Evolutionary conservation across 2,797 vertebrate genomes (phyloP).

Genomic region (Rousettus madagascariensis): DNA sequence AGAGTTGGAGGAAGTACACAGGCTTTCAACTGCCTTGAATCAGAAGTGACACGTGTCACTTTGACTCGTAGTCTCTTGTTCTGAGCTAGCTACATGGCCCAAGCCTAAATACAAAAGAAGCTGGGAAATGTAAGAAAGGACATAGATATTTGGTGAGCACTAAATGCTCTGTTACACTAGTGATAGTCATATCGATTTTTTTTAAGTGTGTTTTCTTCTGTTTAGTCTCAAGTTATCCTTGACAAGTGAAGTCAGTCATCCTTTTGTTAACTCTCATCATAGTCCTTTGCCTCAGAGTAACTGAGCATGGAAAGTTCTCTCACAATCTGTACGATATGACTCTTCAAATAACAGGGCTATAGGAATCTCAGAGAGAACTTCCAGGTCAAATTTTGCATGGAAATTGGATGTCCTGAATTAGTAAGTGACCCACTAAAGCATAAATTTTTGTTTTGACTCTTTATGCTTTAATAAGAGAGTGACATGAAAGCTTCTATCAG

Average conservation of each 20-base stretch:
- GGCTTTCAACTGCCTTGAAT: not conserved
- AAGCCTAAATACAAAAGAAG: not conserved
- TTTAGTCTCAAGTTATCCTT: slow-evolving; percentile 69
- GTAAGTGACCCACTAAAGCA: not conserved
- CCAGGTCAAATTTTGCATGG: not conserved
- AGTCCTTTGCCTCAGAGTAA: slow-evolving; percentile 73
- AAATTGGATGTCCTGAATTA: not conserved
- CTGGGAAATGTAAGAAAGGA: not conserved
- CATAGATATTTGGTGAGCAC: not conserved
- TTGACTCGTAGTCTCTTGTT: not conserved
- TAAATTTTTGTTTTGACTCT: slow-evolving; percentile 8
- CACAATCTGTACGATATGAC: slow-evolving; percentile 38
- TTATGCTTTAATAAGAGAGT: not conserved
- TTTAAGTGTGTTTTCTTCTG: slow-evolving; percentile 69
- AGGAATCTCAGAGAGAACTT: not conserved
- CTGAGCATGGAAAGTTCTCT: slow-evolving; percentile 66
- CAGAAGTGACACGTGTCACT: not conserved
- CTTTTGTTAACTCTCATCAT: slow-evolving; percentile 67
- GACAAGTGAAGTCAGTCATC: slow-evolving; percentile 77
- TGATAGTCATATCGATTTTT: not conserved
- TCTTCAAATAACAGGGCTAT: not conserved
- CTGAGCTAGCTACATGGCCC: not conserved
- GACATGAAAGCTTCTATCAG: not conserved
- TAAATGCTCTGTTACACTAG: not conserved
- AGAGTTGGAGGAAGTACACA: not conserved